phyloP scores from a whole-genome alignment of 1,140 invertebrate species.

The Trachymyrmex cornetzi region DNA sequence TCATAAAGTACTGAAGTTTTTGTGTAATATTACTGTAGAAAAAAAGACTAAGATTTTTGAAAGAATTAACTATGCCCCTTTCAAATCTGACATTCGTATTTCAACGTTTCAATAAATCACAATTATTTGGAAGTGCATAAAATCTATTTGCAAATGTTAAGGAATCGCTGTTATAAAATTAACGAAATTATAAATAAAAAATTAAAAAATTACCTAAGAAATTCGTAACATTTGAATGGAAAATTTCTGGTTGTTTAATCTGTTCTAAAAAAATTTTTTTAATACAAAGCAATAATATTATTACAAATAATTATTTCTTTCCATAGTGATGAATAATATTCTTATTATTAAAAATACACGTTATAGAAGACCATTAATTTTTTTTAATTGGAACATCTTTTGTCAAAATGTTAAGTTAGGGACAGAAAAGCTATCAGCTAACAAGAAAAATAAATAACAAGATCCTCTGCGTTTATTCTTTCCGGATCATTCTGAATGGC shows the following conservation, averaged over 20 bases:
- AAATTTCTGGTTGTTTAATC: neutral
- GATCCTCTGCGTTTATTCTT: conserved; percentile 22
- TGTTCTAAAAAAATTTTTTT: neutral
- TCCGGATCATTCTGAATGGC: conserved; percentile 24
- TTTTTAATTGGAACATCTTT: conserved; percentile 12
- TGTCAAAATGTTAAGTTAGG: neutral
- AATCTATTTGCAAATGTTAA: neutral
- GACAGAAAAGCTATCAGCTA: conserved; percentile 13
- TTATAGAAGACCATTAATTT: neutral
- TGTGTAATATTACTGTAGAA: neutral
- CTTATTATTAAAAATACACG: neutral
- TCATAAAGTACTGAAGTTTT: neutral
- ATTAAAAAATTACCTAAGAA: neutral
- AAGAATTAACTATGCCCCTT: neutral
- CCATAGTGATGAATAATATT: neutral
- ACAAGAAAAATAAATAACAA: conserved; percentile 17
- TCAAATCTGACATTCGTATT: neutral
- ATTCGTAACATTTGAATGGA: neutral
- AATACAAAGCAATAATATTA: neutral
- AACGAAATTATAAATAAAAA: neutral
- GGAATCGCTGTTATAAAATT: too few relatives aligned
- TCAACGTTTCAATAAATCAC: neutral
- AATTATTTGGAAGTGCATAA: neutral
- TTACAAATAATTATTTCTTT: neutral
- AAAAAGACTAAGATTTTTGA: neutral